phyloP scores from a whole-genome alignment of 2,797 vertebrate species.

The Coccyzus lansbergi region DNA sequence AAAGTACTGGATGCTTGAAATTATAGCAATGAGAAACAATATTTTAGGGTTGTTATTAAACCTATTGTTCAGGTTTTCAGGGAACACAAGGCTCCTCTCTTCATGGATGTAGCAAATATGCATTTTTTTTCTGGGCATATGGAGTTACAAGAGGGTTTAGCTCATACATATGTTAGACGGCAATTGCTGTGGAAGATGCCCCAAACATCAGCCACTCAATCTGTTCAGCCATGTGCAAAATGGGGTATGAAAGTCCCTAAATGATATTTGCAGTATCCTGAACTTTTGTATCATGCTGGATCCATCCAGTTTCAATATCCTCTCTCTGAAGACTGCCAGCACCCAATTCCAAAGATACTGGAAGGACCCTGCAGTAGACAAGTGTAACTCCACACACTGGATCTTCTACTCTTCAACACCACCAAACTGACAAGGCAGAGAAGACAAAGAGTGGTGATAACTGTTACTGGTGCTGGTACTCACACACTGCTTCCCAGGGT shows the following conservation, averaged over 20 bases:
- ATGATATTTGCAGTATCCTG: not conserved
- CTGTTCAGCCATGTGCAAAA: constrained; percentile 4
- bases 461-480: not conserved
- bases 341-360: not conserved
- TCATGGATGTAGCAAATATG: not conserved
- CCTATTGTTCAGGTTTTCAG: not conserved
- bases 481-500: not conserved
- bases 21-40: not conserved
- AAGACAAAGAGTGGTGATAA: not conserved
- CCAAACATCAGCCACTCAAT: not conserved
- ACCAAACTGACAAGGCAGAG: not conserved
- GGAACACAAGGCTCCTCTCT: not conserved
- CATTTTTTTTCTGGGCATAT: not conserved
- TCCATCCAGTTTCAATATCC: not conserved
- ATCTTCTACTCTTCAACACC: not conserved
- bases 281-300: not conserved
- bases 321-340: not conserved
- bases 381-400: not conserved
- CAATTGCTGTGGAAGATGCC: not conserved
- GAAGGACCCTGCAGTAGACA: not conserved
- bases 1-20: not conserved
- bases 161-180: not conserved
- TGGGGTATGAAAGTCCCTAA: not conserved
- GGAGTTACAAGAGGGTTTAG: not conserved
- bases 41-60: not conserved